Evolutionary conservation across 2,113 vertebrate genomes (phyloP), one percentile per base, ranked within the genome.

Genomic region (Atherinomorus stipes): DNA sequence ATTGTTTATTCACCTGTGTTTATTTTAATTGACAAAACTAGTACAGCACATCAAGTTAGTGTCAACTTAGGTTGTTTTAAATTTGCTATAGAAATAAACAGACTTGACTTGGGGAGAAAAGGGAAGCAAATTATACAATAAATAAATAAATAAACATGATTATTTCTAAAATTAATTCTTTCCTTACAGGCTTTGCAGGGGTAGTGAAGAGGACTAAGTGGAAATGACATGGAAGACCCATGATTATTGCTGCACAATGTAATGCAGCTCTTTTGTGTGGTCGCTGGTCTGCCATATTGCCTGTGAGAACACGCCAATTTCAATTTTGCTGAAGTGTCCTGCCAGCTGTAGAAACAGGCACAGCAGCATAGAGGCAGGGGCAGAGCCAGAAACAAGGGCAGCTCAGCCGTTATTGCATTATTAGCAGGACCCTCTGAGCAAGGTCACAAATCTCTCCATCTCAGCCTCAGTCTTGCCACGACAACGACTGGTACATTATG

Each of bases 341-440:
- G 67, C 45, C 77, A 63, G 68, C 50, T 71, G 23, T 13, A 37
- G 51, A 71, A 70, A 53, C 44, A 16, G 61, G 57, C 72, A 64
- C 51, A 66, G 21, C 16, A 45, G 64, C 54, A 51, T 9, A 65
- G n/a, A 71, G 38, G n/a, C 45, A 54, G n/a, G 21, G 69, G 61
- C 67, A 71, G 62, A 26, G 23, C 69, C 77, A 62, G 64, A 64
- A 81, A 74, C 70, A 77, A 84, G 68, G 49, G 25, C 71, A 71
- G 18, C 78, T 64, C 58, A 38, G 74, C 62, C 71, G 53, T 74
- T 69, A 78, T 26, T 59, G 79, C 61, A 79, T 76, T 77, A 84
- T 84, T 65, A 85, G 61, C 74, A 64, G 62, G 69, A 74, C 65
- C 81, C 78, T 82, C 37, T 59, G 67, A 85, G 85, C 81, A 85